These are phyloP conservation scores for Parnassius mnemosyne DNA, from an alignment of 2,888 invertebrate genomes.

Conservation along the genomic window DNA sequence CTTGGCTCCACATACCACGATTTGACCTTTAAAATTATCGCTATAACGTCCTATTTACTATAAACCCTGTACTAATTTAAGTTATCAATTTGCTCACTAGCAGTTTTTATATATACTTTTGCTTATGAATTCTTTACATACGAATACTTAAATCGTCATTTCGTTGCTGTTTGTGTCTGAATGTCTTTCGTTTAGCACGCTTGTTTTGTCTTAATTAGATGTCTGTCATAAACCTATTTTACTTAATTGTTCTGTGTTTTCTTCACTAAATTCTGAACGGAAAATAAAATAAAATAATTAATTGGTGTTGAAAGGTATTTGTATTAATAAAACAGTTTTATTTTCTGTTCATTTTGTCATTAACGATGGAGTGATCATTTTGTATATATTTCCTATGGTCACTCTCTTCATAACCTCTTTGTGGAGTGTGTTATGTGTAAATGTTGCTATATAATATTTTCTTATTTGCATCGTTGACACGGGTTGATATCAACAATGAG, in stretches of 20 bases:
- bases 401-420: conserved; percentile 31
- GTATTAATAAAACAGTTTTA: not conserved
- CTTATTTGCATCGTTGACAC: not conserved
- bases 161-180: not conserved
- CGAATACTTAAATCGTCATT: too few species aligned
- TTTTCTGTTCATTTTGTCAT: not conserved
- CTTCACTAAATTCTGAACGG: not conserved
- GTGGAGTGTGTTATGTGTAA: conserved; percentile 72
- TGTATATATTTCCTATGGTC: conserved; percentile 27
- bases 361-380: conserved; percentile 1
- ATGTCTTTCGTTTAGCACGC: conserved; percentile 1
- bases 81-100: not conserved
- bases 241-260: not conserved
- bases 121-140: not conserved
- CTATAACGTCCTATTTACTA: not conserved
- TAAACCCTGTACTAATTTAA: conserved; percentile 6
- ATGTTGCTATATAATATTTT: conserved; percentile 17
- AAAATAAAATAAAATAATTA: not conserved
- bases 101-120: not conserved
- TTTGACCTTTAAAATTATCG: not conserved
- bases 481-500: conserved; percentile 18
- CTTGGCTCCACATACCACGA: conserved; percentile 13
- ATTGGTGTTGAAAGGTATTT: not conserved
- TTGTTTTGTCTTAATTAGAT: conserved; percentile 20
- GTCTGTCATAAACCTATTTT: conserved; percentile 29